Base-by-base conservation (phyloP, 2,113 vertebrate genomes). In the Alethe castanea region DNA sequence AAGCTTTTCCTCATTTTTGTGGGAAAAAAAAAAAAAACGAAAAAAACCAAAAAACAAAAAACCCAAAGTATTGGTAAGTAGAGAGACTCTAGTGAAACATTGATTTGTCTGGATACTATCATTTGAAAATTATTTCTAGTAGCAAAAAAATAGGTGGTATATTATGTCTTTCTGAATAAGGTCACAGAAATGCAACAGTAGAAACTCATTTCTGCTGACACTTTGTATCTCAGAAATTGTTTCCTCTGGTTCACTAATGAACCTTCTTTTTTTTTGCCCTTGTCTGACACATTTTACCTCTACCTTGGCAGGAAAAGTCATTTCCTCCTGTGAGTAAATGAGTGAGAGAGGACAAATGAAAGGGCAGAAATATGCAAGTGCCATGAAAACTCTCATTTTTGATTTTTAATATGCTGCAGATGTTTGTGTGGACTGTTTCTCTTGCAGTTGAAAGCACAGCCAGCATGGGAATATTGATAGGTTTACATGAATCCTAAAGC, bases 301-400 rank as follows among this genome's bases (percentile, higher is more conserved):
- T 84, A 42, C 71, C 72, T 78, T 95, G 92, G 79, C 94, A 95
- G 78, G 56, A 88, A 96, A 95, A 95, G 76, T 91, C 48, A 87
- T 84, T 93, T 92, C 50, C 69, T 93, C 29, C 65, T 95, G 24
- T 74, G 50, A 91, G 44, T 77, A 91, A 96, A 92, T 89, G 56
- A 54, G 44, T 64, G 48, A 78, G 72, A 86, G 94, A 91, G 77
- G 73, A 70, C 81, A 93, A 57, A 93, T 90, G 65, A 96, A 96
- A 94, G 86, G 88, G 90, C 40, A 90, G 65, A 71, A 91, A 87
- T 78, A 38, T 88, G 57, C 26, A 77, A 91, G 76, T 79, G 76
- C 90, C 88, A 86, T 92, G 54, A 94, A 94, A 86, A 4, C 24
- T 14, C 62, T 91, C 13, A 57, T 73, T 82, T 88, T 77, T 88